These are phyloP conservation scores for Drosophila bocki DNA, from an alignment of 1,140 invertebrate species.

Conservation along the genomic window DNA sequence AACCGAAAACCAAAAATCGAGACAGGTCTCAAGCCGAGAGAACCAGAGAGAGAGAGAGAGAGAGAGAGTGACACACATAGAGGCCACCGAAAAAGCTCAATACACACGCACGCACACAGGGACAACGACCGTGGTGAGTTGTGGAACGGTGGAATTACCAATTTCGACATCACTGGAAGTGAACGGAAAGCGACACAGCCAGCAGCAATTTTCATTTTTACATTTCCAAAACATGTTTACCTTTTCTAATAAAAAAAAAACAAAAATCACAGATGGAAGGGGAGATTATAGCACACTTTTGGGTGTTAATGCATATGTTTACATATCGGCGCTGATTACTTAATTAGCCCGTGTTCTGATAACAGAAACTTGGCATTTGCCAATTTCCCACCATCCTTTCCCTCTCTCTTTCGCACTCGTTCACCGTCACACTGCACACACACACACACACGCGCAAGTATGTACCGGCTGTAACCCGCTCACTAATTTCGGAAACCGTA, in stretches of 20 bases:
- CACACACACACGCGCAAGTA: background rate
- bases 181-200: conserved; percentile 6
- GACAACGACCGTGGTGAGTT: conserved; percentile 35
- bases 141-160: conserved; percentile 34
- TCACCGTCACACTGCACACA: background rate
- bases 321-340: conserved; percentile 4
- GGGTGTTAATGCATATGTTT: conserved; percentile 14
- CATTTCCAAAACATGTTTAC: conserved; percentile 11
- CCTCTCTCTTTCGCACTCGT: background rate
- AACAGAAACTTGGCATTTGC: conserved; percentile 24
- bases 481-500: conserved; percentile 12
- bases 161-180: conserved; percentile 35
- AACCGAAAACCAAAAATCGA: conserved; percentile 25
- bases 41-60: background rate
- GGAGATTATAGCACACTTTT: background rate
- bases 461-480: conserved; percentile 28
- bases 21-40: conserved; percentile 8
- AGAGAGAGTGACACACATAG: conserved; percentile 12
- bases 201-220: conserved; percentile 6
- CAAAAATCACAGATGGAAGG: too few relatives aligned
- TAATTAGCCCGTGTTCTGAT: conserved; percentile 7
- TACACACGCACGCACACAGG: conserved; percentile 3
- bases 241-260: background rate
- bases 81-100: conserved; percentile 42
- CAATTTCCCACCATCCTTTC: conserved; percentile 1